Evolutionary conservation across 2,113 vertebrate genomes (phyloP).

Genomic region (Pungitius pungitius): DNA sequence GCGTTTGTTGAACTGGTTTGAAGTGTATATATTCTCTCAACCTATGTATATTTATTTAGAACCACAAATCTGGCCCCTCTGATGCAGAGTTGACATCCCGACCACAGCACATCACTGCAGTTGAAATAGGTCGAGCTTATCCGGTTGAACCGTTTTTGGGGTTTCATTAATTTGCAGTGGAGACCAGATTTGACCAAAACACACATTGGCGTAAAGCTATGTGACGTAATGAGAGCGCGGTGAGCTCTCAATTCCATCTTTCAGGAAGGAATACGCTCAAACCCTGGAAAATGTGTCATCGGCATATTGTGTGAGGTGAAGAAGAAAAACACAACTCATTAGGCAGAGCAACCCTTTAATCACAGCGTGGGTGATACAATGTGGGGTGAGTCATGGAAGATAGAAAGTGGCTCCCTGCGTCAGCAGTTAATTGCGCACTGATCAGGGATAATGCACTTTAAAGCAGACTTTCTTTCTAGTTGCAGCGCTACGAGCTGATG

Average conservation of each 20-base stretch:
- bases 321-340: constrained; percentile 40
- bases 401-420: constrained; percentile 29
- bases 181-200: constrained; percentile 67
- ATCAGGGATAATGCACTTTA: constrained; percentile 10
- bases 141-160: constrained; percentile 61
- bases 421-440: constrained; percentile 29
- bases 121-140: constrained; percentile 58
- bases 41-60: not conserved
- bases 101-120: constrained; percentile 28
- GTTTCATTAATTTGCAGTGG: constrained; percentile 69
- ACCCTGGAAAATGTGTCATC: constrained; percentile 73
- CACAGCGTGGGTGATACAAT: constrained; percentile 50
- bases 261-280: constrained; percentile 54
- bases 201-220: constrained; percentile 57
- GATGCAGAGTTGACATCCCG: constrained; percentile 2
- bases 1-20: constrained; percentile 12
- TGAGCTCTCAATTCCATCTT: constrained; percentile 61
- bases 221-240: constrained; percentile 55
- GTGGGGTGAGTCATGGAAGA: constrained; percentile 35
- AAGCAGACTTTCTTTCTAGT: constrained; percentile 3
- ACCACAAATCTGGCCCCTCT: constrained; percentile 6
- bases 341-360: constrained; percentile 48
- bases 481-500: too few species aligned
- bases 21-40: not conserved
- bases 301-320: constrained; percentile 53